Base-by-base conservation (phyloP, 1,140 invertebrate genomes). In the Apis dorsata region DNA sequence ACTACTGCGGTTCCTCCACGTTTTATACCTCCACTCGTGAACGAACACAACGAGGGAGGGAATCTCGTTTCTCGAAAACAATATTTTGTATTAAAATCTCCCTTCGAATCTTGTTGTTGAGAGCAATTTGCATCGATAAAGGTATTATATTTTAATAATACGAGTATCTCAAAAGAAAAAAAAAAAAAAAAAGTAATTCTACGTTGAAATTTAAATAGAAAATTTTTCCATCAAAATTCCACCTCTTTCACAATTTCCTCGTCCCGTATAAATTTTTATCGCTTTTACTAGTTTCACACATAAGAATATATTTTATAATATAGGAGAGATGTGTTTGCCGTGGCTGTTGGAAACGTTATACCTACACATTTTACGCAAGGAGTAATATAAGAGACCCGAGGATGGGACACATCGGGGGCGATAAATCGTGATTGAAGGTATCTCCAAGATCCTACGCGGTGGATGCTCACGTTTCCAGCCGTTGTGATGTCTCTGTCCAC, bases 381-480 rank as follows among this genome's bases (percentile, higher is more conserved):
- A 72, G 34, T 69, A 17, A 11, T n/a, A 70, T 28, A 63, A 21
- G 34, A n/a, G 15, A 63, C 62, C 34, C n/a, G 9, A 71, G n/a
- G n/a, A 24, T 71, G 76, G 3, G 28, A 49, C 24, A 86, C 65
- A 76, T 81, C 81, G 76, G 79, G 71, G 79, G 79, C 73, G 63
- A 90, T 91, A 88, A 90, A 92, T 91, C 88, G 86, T 88, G 89
- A 92, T 89, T 91, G 89, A 83, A 77, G 86, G 81, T 88, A 86
- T 74, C 81, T 87, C 76, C 79, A 86, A 79, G 79, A 75, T 86
- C 68, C 80, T 83, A 59, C 68, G 77, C 75, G 49, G 66, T 75
- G 70, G 49, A 75, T 81, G 71, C 68, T 71, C 76, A 69, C 74
- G 78, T 83, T 44, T 63, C 83, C 19, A 65, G n/a, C 63, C 68